These are phyloP conservation scores for Hippoglossus hippoglossus DNA, from an alignment of 2,797 vertebrate genomes.

Conservation along the genomic window DNA sequence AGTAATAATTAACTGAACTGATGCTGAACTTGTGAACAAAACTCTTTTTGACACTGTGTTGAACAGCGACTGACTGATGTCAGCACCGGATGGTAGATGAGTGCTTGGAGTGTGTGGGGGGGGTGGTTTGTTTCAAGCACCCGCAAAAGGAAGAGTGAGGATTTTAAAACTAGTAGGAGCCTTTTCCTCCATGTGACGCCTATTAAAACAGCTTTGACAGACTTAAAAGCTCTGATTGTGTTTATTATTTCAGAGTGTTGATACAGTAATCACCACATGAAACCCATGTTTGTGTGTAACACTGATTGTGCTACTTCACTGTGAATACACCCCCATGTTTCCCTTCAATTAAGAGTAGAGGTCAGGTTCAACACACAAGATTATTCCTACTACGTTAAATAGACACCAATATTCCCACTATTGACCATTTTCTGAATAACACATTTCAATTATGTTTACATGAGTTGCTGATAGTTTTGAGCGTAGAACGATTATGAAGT, in stretches of 20 bases:
- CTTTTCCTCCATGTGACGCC: slow-evolving; percentile 77
- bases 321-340: too few relatives aligned
- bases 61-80: slow-evolving; percentile 57
- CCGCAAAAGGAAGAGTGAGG: slow-evolving; percentile 57
- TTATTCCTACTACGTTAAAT: neutral
- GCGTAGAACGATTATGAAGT: too few relatives aligned
- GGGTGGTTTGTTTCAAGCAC: slow-evolving; percentile 41
- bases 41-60: slow-evolving; percentile 77
- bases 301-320: too few relatives aligned
- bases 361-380: neutral
- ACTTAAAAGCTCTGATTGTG: slow-evolving; percentile 54
- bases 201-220: slow-evolving; percentile 83
- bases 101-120: slow-evolving; percentile 51
- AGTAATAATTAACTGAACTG: slow-evolving; percentile 58
- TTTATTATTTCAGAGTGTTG: slow-evolving; percentile 30
- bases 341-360: neutral
- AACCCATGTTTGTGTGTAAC: neutral
- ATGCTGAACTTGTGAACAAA: slow-evolving; percentile 74
- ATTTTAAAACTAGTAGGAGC: slow-evolving; percentile 69
- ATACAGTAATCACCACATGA: neutral
- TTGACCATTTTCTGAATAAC: too few relatives aligned
- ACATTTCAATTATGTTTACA: too few relatives aligned
- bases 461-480: too few relatives aligned
- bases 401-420: too few relatives aligned
- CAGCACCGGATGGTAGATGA: slow-evolving; percentile 50